phyloP scores from a whole-genome alignment of 1,140 invertebrate species.

The Calephelis nemesis region DNA sequence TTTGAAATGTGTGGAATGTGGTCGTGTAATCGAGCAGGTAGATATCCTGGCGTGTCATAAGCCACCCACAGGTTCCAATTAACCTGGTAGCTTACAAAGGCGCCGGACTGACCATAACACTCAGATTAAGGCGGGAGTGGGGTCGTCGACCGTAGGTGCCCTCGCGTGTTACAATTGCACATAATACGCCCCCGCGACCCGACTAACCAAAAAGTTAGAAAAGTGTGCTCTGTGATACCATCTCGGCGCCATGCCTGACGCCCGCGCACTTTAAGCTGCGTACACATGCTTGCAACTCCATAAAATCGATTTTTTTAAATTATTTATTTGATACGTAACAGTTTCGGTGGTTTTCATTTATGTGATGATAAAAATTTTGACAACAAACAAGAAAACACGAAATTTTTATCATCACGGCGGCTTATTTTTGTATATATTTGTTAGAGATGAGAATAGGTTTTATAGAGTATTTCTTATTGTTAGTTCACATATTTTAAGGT shows the following conservation, averaged over 20 bases:
- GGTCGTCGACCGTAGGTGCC: slow-evolving; percentile 65
- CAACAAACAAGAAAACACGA: too few relatives aligned
- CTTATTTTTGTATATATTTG: too few relatives aligned
- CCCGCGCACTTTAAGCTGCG: slow-evolving; percentile 27
- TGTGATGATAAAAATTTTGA: too few relatives aligned
- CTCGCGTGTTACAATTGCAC: slow-evolving; percentile 73
- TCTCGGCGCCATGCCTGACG: slow-evolving; percentile 54
- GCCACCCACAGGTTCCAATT: slow-evolving; percentile 74
- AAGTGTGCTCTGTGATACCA: slow-evolving; percentile 61
- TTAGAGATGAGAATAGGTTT: too few relatives aligned
- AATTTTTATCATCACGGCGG: too few relatives aligned
- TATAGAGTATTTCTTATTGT: too few relatives aligned
- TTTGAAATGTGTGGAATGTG: slow-evolving; percentile 71
- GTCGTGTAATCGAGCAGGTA: slow-evolving; percentile 66
- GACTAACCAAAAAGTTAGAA: slow-evolving; percentile 71
- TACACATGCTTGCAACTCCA: not conserved
- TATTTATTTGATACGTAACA: too few relatives aligned
- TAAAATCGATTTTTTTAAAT: too few relatives aligned
- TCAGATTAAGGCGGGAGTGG: slow-evolving; percentile 62
- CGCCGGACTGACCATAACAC: slow-evolving; percentile 68
- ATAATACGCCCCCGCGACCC: slow-evolving; percentile 66
- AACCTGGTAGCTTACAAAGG: slow-evolving; percentile 74
- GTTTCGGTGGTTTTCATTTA: too few relatives aligned
- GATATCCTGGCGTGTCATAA: slow-evolving; percentile 73
- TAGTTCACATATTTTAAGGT: too few relatives aligned